Evolutionary conservation across 2,113 vertebrate species (phyloP).

Genomic region (Peromyscus californicus): DNA sequence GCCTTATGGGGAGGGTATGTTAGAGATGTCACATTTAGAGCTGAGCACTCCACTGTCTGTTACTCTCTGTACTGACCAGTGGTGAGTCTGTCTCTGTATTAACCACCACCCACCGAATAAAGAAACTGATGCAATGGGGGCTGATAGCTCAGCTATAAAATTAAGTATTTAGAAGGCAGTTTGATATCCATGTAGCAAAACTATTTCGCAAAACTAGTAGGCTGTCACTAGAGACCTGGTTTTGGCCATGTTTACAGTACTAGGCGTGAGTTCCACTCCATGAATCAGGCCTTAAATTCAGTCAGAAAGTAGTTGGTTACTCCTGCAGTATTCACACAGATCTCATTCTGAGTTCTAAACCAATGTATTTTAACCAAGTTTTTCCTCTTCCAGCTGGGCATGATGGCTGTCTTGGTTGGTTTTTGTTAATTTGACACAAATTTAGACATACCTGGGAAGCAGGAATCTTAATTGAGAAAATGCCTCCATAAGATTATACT

Average conservation of each 20-base stretch:
- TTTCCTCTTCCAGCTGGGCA: not conserved
- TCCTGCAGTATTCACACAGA: not conserved
- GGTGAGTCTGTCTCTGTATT: not conserved
- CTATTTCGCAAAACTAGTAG: not conserved
- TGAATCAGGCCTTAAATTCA: not conserved
- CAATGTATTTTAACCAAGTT: not conserved
- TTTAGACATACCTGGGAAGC: not conserved
- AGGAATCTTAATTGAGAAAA: not conserved
- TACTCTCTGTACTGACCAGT: not conserved
- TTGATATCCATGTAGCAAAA: not conserved
- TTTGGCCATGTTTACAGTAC: not conserved
- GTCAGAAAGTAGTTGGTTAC: not conserved
- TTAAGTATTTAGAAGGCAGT: not conserved
- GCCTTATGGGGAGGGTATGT: not conserved
- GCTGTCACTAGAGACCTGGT: too few relatives aligned
- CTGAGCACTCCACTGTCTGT: not conserved
- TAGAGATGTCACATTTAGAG: not conserved
- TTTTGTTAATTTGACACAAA: not conserved
- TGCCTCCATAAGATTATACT: not conserved
- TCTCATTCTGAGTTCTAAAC: constrained; percentile 18
- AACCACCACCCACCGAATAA: not conserved
- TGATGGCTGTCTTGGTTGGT: not conserved
- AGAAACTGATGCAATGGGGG: not conserved
- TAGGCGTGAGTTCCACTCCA: not conserved
- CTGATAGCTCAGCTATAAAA: not conserved